Evolutionary conservation across 2,113 vertebrate species (phyloP).

Genomic region (Xenotilapia longispinis): DNA sequence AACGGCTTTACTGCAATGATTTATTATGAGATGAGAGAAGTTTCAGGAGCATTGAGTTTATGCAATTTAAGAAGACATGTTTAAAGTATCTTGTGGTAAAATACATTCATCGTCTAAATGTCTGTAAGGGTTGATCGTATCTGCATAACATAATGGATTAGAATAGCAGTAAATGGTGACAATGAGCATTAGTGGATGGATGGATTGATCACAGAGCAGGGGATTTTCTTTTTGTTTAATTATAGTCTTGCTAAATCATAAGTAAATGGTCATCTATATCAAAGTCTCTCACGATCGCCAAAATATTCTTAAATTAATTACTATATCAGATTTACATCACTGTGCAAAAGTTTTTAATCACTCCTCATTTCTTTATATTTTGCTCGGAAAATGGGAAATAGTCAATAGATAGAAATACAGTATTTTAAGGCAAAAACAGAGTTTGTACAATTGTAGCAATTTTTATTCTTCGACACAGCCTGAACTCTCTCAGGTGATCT

Average conservation of each 20-base stretch:
- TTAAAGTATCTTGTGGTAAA: background rate
- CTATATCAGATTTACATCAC: background rate
- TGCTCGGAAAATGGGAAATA: background rate
- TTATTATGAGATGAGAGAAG: background rate
- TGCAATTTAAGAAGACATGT: background rate
- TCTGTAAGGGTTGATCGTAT: background rate
- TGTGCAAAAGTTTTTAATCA: background rate
- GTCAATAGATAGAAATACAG: background rate
- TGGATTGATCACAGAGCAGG: background rate
- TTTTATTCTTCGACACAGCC: background rate
- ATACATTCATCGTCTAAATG: background rate
- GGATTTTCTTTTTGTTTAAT: background rate
- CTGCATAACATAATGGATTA: background rate
- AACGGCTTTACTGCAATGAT: background rate
- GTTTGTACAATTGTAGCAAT: background rate
- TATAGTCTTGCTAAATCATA: background rate
- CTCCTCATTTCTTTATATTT: background rate
- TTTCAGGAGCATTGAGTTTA: background rate
- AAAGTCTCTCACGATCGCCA: background rate
- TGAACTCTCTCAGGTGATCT: background rate
- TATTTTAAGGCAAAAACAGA: background rate
- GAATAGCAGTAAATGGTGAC: background rate
- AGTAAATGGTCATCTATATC: background rate
- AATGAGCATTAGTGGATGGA: background rate
- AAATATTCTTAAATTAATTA: background rate